A percentile compares a stretch with the other conserved stretches of the same genome.
phyloP scores from a whole-genome alignment of 2,888 invertebrate genomes.

The Mantis religiosa region DNA sequence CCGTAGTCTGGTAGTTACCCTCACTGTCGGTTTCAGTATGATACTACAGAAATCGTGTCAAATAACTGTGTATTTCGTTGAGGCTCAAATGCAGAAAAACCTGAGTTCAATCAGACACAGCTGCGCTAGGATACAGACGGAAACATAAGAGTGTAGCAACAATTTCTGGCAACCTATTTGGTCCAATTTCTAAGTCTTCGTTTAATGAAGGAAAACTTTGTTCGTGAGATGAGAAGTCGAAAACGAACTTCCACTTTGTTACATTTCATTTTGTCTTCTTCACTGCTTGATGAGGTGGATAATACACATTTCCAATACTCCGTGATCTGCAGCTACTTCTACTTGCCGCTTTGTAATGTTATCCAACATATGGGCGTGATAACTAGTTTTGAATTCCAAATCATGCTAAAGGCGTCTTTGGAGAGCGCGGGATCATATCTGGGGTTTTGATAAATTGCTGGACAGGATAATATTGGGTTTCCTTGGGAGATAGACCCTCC shows the following conservation, averaged over 20 bases:
- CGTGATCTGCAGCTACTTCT: background rate
- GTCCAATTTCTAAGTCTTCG: constrained; percentile 3
- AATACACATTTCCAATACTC: background rate
- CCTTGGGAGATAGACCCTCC: background rate
- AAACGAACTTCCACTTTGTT: background rate
- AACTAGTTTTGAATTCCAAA: background rate
- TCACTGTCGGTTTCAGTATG: no score
- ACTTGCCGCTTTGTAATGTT: background rate
- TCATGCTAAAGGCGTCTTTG: background rate
- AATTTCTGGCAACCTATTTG: background rate
- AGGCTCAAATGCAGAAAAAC: background rate
- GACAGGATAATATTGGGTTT: background rate
- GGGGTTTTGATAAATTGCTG: background rate
- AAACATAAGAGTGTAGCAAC: background rate
- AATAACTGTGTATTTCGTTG: background rate
- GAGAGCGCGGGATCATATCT: background rate
- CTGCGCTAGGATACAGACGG: background rate
- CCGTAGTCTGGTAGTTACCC: background rate
- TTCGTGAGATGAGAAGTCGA: background rate
- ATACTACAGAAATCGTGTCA: constrained; percentile 7
- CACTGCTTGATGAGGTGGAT: background rate
- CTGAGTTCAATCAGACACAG: background rate
- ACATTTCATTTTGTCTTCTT: background rate
- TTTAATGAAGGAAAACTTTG: background rate
- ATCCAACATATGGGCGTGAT: background rate